phyloP scores from a whole-genome alignment of 2,797 vertebrate genomes.

The Podarcis lilfordi region DNA sequence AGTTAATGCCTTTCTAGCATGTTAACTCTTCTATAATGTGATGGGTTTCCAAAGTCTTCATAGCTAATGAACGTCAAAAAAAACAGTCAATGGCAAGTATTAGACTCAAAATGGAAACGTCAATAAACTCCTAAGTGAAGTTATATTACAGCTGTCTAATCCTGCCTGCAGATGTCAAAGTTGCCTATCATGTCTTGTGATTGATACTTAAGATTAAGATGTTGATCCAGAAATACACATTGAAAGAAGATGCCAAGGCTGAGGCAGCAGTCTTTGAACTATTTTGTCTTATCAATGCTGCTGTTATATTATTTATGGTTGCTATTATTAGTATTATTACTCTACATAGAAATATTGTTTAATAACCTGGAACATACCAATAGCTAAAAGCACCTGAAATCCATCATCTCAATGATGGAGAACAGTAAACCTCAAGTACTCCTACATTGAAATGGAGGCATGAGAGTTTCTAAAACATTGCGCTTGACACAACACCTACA shows the following conservation, averaged over 20 bases:
- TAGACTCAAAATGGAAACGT: slow-evolving; percentile 26
- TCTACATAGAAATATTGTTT: background rate
- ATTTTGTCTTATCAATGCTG: background rate
- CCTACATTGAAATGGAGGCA: background rate
- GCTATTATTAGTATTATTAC: background rate
- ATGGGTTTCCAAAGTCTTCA: slow-evolving; percentile 7
- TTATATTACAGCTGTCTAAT: slow-evolving; percentile 33
- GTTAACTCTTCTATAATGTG: background rate
- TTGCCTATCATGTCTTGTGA: background rate
- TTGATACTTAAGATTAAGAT: slow-evolving; percentile 24
- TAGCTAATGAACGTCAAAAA: slow-evolving; percentile 14
- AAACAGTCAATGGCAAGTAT: slow-evolving; percentile 17
- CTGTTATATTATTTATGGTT: slow-evolving; percentile 6
- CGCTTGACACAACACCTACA: background rate
- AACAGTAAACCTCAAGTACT: background rate
- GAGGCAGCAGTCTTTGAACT: background rate
- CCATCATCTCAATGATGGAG: background rate
- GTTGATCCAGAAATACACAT: background rate
- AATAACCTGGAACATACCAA: background rate
- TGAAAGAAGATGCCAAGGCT: slow-evolving; percentile 12
- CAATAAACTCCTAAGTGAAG: slow-evolving; percentile 24
- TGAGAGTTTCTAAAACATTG: background rate
- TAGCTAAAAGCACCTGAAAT: slow-evolving; percentile 1
- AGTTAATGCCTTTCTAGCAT: background rate
- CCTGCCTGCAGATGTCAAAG: slow-evolving; percentile 20